Base-by-base conservation (phyloP, 2,113 vertebrate species). In the Tychaedon coryphoeus region DNA sequence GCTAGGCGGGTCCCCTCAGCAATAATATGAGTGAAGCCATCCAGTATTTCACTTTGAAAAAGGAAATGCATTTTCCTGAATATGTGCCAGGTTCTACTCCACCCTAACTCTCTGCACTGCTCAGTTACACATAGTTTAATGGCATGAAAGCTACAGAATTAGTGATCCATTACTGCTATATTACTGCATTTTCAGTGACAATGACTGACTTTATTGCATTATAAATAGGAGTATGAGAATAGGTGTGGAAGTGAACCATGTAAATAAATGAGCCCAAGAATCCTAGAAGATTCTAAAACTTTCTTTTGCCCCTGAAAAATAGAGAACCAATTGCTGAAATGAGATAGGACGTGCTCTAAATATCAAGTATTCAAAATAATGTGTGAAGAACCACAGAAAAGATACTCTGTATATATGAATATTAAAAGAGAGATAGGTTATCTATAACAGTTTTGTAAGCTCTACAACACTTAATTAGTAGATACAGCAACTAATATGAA, bases 31-130 rank as follows among this genome's bases (percentile, higher is more conserved):
- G 47, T 64, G 76, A 95, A 79, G 77, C 91, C 88, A 97, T 86
- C 48, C 89, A 92, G 74, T 25, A 42, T 65, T 96, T 95, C 60
- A 56, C 82, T 97, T 67, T 78, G 69, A 75, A 92, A 97, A 95
- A 90, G 93, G 88, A 98, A 98, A 91, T 94, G 71, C 65, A 54
- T 76, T 95, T 97, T 94, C 56, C 83, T 94, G 78, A 69, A 88
- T 31, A 23, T 5, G 9, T 88, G 91, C 93, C 95, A 97, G 75
- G 36, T 65, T 72, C 71, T 73, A 89, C 91, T 95, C 84, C 89
- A 95, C 88, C 96, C 67, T 86, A 80, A 65, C 42, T 73, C 78
- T 77, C 57, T 84, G 50, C 48, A 45, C 57, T 79, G 54, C 72
- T 69, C 79, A 93, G 40, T 71, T 69, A 80, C 56, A 81, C n/a